Evolutionary conservation across 2,888 invertebrate genomes (phyloP), one percentile per base, ranked within the genome.

Genomic region (Drosophila suboccidentalis): DNA sequence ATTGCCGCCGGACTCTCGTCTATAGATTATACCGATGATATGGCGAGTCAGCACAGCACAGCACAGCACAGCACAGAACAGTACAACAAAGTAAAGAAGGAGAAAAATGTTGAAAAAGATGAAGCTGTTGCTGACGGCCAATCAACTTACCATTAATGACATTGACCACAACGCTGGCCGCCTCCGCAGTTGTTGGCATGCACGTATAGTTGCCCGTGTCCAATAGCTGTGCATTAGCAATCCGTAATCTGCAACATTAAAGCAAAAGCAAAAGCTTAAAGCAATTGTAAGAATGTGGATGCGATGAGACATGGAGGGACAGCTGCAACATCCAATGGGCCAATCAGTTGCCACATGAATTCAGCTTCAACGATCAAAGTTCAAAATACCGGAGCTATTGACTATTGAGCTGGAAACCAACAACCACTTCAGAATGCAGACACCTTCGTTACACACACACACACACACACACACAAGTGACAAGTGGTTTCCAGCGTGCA

Each of bases 181-280:
- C 95, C 84, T 96, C 96, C 50, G 97, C 97, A 91, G 96, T 96
- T 38, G 97, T 97, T 19, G 97, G 97, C 82, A 96, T 95, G 92
- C 97, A 97, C 91, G 97, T 97, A 93, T 97, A 97, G 93, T 97
- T 97, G 65, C 97, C 97, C 61, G 97, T 96, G 93, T 97, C 97
- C 38, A 95, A 94, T 50, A 95, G 94, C 88, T 95, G 94, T 50
- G 96, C 95, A 91, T 95, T 95, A 83, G 95, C 95, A 87, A 97
- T 97, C 78, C 95, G 95, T 90, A 97, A 93, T 89, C 95, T 93
- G 84, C 39, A 74, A 75, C 34, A 62, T 74, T 74, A 74, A 87
- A 84, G 66, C 36, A 57, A 74, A 87, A 84, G 66, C 39, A 57
- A 64, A 62, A 59, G 44, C n/a, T 75, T 78, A 68, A 82, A 80